Base-by-base conservation (phyloP, 2,888 invertebrate genomes). In the Drosophila kuntzei region DNA sequence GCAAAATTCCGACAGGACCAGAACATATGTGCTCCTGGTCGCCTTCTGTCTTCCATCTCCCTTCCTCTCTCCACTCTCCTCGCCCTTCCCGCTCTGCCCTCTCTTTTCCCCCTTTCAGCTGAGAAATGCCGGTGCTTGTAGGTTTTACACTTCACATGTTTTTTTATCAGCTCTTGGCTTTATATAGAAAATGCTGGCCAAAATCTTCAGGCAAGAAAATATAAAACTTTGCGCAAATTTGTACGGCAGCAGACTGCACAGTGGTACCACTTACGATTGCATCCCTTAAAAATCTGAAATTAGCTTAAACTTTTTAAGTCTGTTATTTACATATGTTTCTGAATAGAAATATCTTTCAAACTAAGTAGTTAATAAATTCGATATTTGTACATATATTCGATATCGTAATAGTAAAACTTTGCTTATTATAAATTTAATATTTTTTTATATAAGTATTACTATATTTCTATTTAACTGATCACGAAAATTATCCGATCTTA, bases 161-260 rank as follows among this genome's bases (percentile, higher is more conserved):
- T 73, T 60, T 67, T 77, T 67, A 50, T 62, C 62, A 54, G 55
- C 62, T 62, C 66, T 44, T 50, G 41, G 55, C 68, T 77, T 51
- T 49, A 62, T 55, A 44, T 57, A 43, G 37, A 46, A 59, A 64
- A 46, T 73, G 51, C 68, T 58, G 73, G 57, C 68, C 47, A 50
- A 58, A 70, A 74, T 71, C 66, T 73, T 62, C 69, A 68, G 77
- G 58, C 70, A 87, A 62, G 58, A 67, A 77, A 79, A 82, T 72
- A 79, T 72, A 77, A 81, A 81, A 77, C 65, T 81, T 77, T 87
- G 80, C 84, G 64, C 62, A 80, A 77, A 80, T 66, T 64, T 81
- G 47, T 62, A 27, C 65, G 60, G 51, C 51, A 18, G 43, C 49
- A 32, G 11, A 29, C 41, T 11, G 54, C 37, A 61, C 61, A 37